Evolutionary conservation across 37 sponge, comb jelly and placozoan genomes (phyloP).

Genomic region (Mnemiopsis leidyi): DNA sequence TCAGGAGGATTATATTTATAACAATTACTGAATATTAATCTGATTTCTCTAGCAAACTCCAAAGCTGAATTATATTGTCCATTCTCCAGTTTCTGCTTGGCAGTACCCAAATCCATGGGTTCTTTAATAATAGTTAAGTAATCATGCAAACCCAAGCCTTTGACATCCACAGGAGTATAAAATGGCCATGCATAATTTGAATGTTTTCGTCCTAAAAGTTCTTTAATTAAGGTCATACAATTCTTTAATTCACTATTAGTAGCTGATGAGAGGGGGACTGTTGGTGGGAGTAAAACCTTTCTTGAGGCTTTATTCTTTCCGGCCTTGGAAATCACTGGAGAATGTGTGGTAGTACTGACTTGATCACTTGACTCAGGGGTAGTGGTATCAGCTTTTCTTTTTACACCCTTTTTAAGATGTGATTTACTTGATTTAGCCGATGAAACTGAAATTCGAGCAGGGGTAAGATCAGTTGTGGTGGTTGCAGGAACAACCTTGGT

Average conservation of each 20-base stretch:
- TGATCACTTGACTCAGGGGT: constrained; percentile 69
- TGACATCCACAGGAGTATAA: constrained; percentile 88
- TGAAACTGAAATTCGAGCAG: not conserved
- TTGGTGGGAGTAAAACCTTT: not conserved
- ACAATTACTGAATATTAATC: constrained; percentile 97
- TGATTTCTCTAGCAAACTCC: constrained; percentile 88
- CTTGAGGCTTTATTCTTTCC: constrained; percentile 37
- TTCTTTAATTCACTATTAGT: constrained; percentile 5
- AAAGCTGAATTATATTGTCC: constrained; percentile 73
- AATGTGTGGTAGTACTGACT: constrained; percentile 56
- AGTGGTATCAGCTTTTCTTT: constrained; percentile 91
- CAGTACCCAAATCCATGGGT: constrained; percentile 90
- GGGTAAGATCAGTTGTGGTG: not conserved
- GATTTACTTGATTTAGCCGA: not conserved
- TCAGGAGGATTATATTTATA: constrained; percentile 99
- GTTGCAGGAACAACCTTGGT: constrained; percentile 42
- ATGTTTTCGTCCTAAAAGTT: constrained; percentile 34
- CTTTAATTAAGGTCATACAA: constrained; percentile 7
- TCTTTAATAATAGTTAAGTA: constrained; percentile 90
- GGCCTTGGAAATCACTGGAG: constrained; percentile 41
- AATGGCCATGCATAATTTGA: constrained; percentile 95
- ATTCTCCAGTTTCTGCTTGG: constrained; percentile 81
- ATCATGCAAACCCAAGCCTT: constrained; percentile 80
- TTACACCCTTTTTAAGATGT: constrained; percentile 71
- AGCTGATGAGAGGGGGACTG: not conserved